Evolutionary conservation across 53 echinoderm and acorn worm species (phyloP).

Genomic region (Actinopyga echinites): DNA sequence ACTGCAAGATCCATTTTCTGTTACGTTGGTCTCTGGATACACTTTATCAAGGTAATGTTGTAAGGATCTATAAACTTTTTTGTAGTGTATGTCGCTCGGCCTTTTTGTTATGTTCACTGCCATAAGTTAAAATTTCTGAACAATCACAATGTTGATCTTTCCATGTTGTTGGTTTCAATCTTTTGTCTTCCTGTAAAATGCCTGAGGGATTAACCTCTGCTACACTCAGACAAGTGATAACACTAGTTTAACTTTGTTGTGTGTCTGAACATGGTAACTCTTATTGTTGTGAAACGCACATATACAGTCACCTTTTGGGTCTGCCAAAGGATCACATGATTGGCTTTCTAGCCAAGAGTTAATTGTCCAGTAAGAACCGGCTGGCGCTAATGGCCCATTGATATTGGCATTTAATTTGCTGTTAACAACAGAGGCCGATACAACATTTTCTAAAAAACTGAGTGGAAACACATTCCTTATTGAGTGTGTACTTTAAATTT

Average conservation of each 20-base stretch:
- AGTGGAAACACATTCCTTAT: neutral
- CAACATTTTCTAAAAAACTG: neutral
- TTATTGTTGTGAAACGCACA: conserved; percentile 16
- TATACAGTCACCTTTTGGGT: neutral
- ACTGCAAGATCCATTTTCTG: neutral
- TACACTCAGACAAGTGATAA: conserved; percentile 17
- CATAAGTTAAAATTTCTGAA: too few species aligned
- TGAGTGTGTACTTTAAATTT: neutral
- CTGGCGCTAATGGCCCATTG: neutral
- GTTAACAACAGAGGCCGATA: neutral
- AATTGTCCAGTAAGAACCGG: neutral
- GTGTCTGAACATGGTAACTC: neutral
- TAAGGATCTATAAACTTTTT: neutral
- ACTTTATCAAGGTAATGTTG: neutral
- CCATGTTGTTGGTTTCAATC: conserved; percentile 4
- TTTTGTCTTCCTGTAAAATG: neutral
- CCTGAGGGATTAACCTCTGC: conserved; percentile 1
- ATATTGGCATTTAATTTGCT: neutral
- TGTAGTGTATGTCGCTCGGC: neutral
- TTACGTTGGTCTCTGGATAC: neutral
- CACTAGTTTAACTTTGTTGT: neutral
- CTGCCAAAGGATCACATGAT: neutral
- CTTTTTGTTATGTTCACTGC: neutral
- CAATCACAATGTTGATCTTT: too few species aligned
- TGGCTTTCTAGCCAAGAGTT: neutral